Conservation (phyloP, 2,888 invertebrate species). For the Autographa gamma region DNA sequence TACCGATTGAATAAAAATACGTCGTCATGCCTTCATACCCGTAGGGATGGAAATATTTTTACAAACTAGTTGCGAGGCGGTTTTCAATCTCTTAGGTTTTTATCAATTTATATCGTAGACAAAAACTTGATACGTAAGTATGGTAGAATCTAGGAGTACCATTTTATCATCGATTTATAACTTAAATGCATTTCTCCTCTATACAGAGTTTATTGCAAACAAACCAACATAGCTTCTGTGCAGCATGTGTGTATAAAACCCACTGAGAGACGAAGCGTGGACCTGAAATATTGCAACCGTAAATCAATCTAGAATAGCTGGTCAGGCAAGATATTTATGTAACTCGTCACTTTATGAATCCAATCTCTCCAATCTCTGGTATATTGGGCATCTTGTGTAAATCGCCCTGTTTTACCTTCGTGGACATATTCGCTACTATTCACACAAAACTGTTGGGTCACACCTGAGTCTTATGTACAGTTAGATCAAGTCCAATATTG, state of each 20-base stretch:
- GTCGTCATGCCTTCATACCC: neutral
- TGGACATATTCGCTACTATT: neutral
- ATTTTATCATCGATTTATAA: neutral
- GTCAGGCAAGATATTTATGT: neutral
- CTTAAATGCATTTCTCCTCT: neutral
- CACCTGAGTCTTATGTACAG: neutral
- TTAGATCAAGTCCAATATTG: neutral
- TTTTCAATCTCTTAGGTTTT: too few relatives aligned
- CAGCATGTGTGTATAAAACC: neutral
- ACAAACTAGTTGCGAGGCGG: neutral
- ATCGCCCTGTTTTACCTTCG: neutral
- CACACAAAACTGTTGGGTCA: constrained; percentile 1
- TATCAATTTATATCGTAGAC: too few relatives aligned
- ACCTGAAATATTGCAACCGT: neutral
- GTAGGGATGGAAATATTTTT: neutral
- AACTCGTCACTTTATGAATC: neutral
- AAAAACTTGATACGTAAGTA: too few relatives aligned
- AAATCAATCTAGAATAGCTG: neutral
- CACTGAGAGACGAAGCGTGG: neutral
- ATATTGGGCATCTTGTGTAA: neutral
- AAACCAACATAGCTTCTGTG: neutral
- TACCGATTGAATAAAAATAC: constrained; percentile 4
- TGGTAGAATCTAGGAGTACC: too few relatives aligned
- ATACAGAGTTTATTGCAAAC: neutral
- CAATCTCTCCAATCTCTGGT: neutral